Evolutionary conservation across 2,888 invertebrate species (phyloP).

Genomic region (Lepidonotus clava): DNA sequence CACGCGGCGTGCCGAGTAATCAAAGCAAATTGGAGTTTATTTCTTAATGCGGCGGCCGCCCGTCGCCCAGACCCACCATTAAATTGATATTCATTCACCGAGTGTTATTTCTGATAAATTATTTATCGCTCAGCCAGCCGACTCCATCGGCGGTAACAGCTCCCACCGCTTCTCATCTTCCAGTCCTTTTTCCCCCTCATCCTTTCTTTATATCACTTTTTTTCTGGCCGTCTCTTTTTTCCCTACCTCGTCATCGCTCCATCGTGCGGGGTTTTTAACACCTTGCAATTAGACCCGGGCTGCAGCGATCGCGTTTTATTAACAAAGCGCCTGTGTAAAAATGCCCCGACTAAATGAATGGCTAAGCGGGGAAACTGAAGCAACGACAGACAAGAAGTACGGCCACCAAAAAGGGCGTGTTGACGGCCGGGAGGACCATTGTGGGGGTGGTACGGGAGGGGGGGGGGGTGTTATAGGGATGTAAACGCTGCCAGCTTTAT

Average conservation of each 20-base stretch:
- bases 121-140: background rate
- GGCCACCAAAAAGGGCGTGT: background rate
- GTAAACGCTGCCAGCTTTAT: background rate
- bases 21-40: constrained; percentile 51
- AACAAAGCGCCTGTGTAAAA: constrained; percentile 34
- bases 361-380: background rate
- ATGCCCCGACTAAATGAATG: constrained; percentile 34
- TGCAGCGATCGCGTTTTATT: constrained; percentile 39
- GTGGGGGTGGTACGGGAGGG: background rate
- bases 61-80: background rate
- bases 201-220: too few species aligned
- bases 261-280: constrained; percentile 32
- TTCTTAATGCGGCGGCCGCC: constrained; percentile 45
- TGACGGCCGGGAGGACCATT: too few species aligned
- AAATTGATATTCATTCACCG: constrained; percentile 51
- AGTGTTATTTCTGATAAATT: constrained; percentile 48
- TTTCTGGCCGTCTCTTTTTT: too few species aligned
- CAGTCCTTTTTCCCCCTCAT: too few species aligned
- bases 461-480: background rate
- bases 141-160: background rate
- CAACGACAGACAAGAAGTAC: background rate
- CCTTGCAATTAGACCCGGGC: constrained; percentile 48
- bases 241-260: background rate
- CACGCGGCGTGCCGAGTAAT: constrained; percentile 44
- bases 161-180: background rate